These are phyloP conservation scores for Lemur catta DNA, from an alignment of 2,797 vertebrate genomes.

Conservation along the genomic window DNA sequence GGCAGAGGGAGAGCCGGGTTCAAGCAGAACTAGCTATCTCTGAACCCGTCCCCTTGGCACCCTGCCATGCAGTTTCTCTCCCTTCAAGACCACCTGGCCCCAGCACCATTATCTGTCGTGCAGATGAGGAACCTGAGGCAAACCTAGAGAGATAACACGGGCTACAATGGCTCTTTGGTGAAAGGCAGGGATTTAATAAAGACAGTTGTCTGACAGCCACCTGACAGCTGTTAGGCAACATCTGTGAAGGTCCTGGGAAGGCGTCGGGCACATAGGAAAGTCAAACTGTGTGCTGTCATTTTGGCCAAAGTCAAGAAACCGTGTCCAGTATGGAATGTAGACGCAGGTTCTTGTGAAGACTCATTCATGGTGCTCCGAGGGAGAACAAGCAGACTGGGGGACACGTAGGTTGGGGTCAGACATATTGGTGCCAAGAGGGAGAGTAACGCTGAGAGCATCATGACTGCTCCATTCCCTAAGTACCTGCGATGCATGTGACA, in stretches of 20 bases:
- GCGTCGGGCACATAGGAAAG: not conserved
- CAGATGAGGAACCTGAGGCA: not conserved
- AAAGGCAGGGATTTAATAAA: constrained; percentile 12
- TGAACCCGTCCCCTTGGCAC: not conserved
- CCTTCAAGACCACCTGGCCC: not conserved
- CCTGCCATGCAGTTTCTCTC: not conserved
- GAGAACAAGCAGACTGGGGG: not conserved
- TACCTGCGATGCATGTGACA: not conserved
- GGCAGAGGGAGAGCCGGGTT: not conserved
- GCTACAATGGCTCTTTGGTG: not conserved
- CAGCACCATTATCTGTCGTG: not conserved
- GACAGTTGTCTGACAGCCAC: not conserved
- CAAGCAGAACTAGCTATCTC: not conserved
- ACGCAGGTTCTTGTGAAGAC: not conserved
- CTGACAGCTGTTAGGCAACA: not conserved
- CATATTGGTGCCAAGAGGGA: not conserved
- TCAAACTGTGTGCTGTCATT: not conserved
- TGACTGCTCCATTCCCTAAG: not conserved
- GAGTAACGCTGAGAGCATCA: not conserved
- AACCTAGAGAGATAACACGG: not conserved
- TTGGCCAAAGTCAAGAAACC: not conserved
- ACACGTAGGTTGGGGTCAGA: not conserved
- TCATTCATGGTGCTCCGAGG: not conserved
- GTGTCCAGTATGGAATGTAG: not conserved
- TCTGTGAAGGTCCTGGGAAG: not conserved